Evolutionary conservation across 2,113 vertebrate species (phyloP).

Genomic region (Carassius auratus): DNA sequence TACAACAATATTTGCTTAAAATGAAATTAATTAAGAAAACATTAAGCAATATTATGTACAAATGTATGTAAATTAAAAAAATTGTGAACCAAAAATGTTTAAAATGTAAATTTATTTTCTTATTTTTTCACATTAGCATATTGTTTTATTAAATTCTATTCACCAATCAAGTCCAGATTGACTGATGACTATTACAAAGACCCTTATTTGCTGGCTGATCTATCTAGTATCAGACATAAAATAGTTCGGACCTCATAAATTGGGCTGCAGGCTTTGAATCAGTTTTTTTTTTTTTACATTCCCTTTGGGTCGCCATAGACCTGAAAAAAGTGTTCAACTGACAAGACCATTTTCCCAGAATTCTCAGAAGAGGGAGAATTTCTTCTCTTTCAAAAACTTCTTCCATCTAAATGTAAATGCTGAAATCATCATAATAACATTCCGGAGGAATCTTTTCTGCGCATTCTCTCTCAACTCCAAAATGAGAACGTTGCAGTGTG

Average conservation of each 20-base stretch:
- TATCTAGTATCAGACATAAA: not conserved
- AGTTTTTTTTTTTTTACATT: slow-evolving; percentile 6
- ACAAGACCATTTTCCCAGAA: slow-evolving; percentile 38
- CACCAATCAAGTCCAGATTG: not conserved
- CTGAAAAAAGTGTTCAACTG: slow-evolving; percentile 44
- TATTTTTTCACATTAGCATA: not conserved
- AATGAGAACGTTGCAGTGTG: not conserved
- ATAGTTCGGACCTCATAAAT: not conserved
- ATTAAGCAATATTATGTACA: not conserved
- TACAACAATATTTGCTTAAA: no score
- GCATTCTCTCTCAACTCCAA: not conserved
- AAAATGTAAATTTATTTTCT: not conserved
- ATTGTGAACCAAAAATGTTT: not conserved
- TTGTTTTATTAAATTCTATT: not conserved
- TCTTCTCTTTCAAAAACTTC: slow-evolving; percentile 62
- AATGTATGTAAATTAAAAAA: no score
- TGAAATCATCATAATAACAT: slow-evolving; percentile 60
- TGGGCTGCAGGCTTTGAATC: slow-evolving; percentile 1
- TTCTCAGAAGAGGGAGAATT: slow-evolving; percentile 48
- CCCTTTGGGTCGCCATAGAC: slow-evolving; percentile 26
- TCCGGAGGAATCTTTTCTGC: slow-evolving; percentile 55
- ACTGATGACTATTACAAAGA: not conserved
- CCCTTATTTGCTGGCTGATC: not conserved
- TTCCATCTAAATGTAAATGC: slow-evolving; percentile 76
- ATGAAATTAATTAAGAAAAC: no score